Base-by-base conservation (phyloP, 2,888 invertebrate species). In the Therioaphis trifolii region DNA sequence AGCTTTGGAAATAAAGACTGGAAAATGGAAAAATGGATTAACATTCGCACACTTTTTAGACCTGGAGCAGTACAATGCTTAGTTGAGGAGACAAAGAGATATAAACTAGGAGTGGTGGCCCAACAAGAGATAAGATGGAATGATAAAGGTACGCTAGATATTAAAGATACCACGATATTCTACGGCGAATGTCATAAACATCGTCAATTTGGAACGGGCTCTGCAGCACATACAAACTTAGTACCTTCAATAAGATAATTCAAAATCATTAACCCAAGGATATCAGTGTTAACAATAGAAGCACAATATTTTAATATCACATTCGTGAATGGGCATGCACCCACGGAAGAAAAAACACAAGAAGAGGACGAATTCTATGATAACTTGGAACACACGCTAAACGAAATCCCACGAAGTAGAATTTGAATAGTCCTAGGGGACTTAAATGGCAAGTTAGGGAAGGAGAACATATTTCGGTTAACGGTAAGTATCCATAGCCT, bases 21-120 rank as follows among this genome's bases (percentile, higher is more conserved):
- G 29, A 63, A 63, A 63, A 63, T 63, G 63, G 63, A 63, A 63
- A 63, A 63, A 66, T 66, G 29, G 66, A 29, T 29, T 66, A 66
- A 14, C 27, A n/a, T n/a, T n/a, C n/a, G n/a, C n/a, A n/a, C n/a
- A n/a, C n/a, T n/a, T n/a, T n/a, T n/a, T n/a, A n/a, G n/a, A 35
- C 29, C 11, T 66, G 29, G 66, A 29, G 29, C n/a, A n/a, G n/a
- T n/a, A n/a, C n/a, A n/a, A n/a, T n/a, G n/a, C n/a, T n/a, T n/a
- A n/a, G n/a, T n/a, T 40, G 40, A 68, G 40, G 68, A 68, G n/a
- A 5, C n/a, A n/a, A n/a, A n/a, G n/a, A 68, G 21, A n/a, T 68
- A 68, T 68, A n/a, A 4, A n/a, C 21, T 68, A 40, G 68, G n/a
- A 68, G 68, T 68, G 68, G 35, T 68, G 21, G 68, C 40, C 40